Base-by-base conservation (phyloP, 2,888 invertebrate genomes). In the Pammene fasciana region DNA sequence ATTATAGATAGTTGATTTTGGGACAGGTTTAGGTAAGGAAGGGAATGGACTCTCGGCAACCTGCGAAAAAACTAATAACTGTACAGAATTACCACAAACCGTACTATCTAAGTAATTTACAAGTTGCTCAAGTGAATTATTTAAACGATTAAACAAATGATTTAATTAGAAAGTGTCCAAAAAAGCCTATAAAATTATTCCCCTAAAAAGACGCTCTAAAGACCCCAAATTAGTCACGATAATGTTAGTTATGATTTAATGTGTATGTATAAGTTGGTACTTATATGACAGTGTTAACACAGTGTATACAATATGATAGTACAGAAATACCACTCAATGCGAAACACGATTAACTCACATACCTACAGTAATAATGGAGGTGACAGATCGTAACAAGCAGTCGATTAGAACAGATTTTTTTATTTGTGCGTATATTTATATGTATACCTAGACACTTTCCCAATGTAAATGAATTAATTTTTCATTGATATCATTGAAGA, bases 1-100 rank as follows among this genome's bases (percentile, higher is more conserved):
- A 72, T 34, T n/a, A 34, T 54, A 54, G 34, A 54, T 54, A 54
- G 34, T 26, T 73, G 70, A 66, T 71, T 78, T 75, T 61, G 41
- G 71, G 72, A 71, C 50, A 73, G 76, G 71, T 70, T 67, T 71
- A 73, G 71, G 72, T 68, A 75, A 76, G 74, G 71, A 18, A 60
- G 81, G 84, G 79, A 16, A 52, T 77, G 85, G 84, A 78, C 71
- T 67, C 77, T 81, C 83, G 83, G 84, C 86, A 81, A 88, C 87
- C 90, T 90, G 90, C 78, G 86, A 88, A 71, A 80, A 84, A 78
- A 50, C 65, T 61, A 74, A 55, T 72, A 73, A 68, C 80, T 81
- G 76, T 83, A 83, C 78, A 83, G 74, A 72, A 72, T 76, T 71
- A 79, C 79, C 79, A 73, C 76, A 67, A 68, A 57, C 79, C 78